Conservation (phyloP, 2,113 vertebrate genomes). For the Limnothrissa miodon region DNA sequence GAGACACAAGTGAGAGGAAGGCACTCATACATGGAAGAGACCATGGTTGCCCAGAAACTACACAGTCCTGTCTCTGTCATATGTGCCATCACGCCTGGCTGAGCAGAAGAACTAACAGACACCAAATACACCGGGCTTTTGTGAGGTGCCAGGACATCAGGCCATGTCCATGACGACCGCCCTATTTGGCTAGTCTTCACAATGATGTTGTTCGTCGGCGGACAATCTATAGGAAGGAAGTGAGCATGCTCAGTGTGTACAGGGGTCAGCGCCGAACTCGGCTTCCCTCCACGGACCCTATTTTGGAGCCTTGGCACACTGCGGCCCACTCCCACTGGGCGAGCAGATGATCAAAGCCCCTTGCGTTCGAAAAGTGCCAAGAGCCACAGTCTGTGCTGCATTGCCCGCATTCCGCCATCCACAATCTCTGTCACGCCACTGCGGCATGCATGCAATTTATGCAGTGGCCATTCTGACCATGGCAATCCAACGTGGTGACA, state of each 20-base stretch:
- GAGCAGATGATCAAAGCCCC: slow-evolving; percentile 55
- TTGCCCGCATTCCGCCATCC: slow-evolving; percentile 49
- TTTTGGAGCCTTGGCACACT: slow-evolving; percentile 52
- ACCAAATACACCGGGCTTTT: background rate
- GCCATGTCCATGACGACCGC: background rate
- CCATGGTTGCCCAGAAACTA: background rate
- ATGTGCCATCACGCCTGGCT: background rate
- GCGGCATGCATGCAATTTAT: slow-evolving; percentile 50
- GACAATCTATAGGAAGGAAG: slow-evolving; percentile 40
- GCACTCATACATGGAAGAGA: background rate
- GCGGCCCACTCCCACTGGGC: slow-evolving; percentile 36
- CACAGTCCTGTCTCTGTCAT: background rate
- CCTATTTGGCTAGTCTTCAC: slow-evolving; percentile 14
- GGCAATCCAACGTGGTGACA: slow-evolving; percentile 56
- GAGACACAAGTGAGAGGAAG: background rate
- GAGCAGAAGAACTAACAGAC: background rate
- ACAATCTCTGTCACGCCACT: slow-evolving; percentile 41
- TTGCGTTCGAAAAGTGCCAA: slow-evolving; percentile 33
- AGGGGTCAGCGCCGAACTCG: slow-evolving; percentile 35
- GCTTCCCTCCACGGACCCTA: slow-evolving; percentile 31
- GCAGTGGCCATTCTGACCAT: slow-evolving; percentile 34
- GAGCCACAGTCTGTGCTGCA: slow-evolving; percentile 36
- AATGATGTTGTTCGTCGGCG: slow-evolving; percentile 30
- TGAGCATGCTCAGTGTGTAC: slow-evolving; percentile 31
- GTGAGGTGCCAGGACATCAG: background rate